These are phyloP conservation scores for Pedetes capensis DNA, from an alignment of 2,113 vertebrate genomes.

Conservation along the genomic window DNA sequence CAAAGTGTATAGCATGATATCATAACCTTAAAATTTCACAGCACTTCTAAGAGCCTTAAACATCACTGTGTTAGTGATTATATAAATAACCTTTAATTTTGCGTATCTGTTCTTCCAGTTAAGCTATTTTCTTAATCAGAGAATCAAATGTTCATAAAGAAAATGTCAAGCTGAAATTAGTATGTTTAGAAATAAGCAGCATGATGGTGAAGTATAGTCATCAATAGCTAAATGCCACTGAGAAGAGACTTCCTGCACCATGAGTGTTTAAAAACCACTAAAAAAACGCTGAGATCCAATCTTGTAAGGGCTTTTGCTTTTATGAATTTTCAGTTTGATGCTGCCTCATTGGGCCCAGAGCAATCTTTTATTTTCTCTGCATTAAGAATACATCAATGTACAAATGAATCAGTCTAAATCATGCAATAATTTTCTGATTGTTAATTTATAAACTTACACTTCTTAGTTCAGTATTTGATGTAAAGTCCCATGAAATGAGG, in stretches of 20 bases:
- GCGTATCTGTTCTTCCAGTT: slow-evolving; percentile 70
- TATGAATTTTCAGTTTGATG: not conserved
- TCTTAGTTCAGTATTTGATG: not conserved
- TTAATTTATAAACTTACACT: not conserved
- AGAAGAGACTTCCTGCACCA: not conserved
- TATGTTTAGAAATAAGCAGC: slow-evolving; percentile 73
- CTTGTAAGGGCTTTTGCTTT: not conserved
- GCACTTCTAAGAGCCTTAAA: slow-evolving; percentile 60
- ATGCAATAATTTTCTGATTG: not conserved
- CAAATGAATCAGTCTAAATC: not conserved
- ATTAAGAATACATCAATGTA: not conserved
- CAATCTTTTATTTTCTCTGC: not conserved
- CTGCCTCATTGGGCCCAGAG: not conserved
- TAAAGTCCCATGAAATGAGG: not conserved
- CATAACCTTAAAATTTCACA: slow-evolving; percentile 61
- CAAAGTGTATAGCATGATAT: slow-evolving; percentile 28
- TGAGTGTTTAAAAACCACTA: not conserved
- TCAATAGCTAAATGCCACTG: slow-evolving; percentile 35
- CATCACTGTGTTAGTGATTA: slow-evolving; percentile 60
- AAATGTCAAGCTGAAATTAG: slow-evolving; percentile 82
- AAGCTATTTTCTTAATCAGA: slow-evolving; percentile 79
- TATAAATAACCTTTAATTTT: slow-evolving; percentile 82
- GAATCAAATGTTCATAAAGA: slow-evolving; percentile 78
- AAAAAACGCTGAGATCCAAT: not conserved
- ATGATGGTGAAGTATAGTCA: slow-evolving; percentile 36